Base-by-base conservation (phyloP, 1,140 invertebrate genomes). In the Dendroctonus valens region DNA sequence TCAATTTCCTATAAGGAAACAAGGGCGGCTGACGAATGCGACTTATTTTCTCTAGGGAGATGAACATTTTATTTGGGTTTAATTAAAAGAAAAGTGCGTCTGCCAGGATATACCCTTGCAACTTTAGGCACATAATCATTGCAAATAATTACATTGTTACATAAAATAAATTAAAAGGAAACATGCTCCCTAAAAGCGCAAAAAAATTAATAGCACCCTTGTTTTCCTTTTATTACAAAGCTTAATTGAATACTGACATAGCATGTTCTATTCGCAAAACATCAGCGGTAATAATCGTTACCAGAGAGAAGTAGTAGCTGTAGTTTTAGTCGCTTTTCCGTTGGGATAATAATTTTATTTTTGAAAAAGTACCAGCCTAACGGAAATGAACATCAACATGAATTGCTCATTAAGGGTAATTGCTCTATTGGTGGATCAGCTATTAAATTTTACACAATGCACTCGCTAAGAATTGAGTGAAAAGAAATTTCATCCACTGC, bases 211-310 rank as follows among this genome's bases (percentile, higher is more conserved):
- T 50, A 39, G 44, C 44, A n/a, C 44, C 15, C 59, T 37, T 60
- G 59, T 60, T 60, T 59, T 50, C 46, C 59, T 60, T 50, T 50
- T 60, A 60, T 50, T 49, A 60, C 46, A 50, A n/a, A 60, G 59
- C 59, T 60, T 60, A 60, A 60, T 49, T 60, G 59, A 60, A 60
- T 60, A 60, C 59, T 60, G 59, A 60, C 57, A 59, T 46, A 46
- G 57, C 59, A 60, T 60, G 59, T 60, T 60, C 59, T 50, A 60
- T 50, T 60, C 46, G 46, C 59, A 12, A 50, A 60, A 60, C 46
- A 60, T 48, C 59, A 50, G 7, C 46, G 46, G 59, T 50, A 50
- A 50, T 60, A 60, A 60, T 60, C 59, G 59, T 60, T 60, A 60
- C 26, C 38, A 60, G 50, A 58, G 55, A 37, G 55, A 44, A 46